These are phyloP conservation scores for Barnardius zonarius DNA, from an alignment of 2,113 vertebrate species.

Conservation along the genomic window DNA sequence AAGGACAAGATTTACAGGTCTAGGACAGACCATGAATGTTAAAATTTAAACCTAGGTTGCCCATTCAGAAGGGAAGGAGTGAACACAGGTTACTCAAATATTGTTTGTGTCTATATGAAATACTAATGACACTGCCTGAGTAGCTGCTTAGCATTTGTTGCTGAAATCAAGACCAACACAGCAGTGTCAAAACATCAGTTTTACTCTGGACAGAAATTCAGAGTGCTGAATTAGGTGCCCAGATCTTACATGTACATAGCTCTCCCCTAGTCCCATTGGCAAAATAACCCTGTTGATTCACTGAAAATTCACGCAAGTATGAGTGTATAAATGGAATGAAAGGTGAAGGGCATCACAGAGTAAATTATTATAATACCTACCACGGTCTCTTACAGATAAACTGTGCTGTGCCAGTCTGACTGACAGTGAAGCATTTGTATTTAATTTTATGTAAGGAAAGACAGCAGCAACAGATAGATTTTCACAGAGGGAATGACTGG, in stretches of 20 bases:
- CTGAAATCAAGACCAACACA: background rate
- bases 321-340: background rate
- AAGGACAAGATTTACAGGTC: background rate
- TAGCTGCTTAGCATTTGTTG: background rate
- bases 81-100: background rate
- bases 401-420: background rate
- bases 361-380: background rate
- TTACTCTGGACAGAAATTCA: background rate
- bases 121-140: background rate
- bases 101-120: background rate
- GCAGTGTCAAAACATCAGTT: background rate
- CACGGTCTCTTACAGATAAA: background rate
- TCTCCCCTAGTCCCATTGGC: background rate
- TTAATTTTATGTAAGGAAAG: conserved; percentile 3
- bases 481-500: background rate
- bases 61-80: background rate
- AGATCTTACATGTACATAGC: background rate
- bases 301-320: background rate
- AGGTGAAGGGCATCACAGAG: background rate
- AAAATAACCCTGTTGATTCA: background rate
- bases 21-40: background rate
- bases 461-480: background rate
- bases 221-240: background rate
- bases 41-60: background rate
- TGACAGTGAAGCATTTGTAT: background rate